Percentiles rank a stretch among this genome's conserved stretches.
phyloP scores from a whole-genome alignment of 1,140 invertebrate genomes.

The Sminthurides bifidus region DNA sequence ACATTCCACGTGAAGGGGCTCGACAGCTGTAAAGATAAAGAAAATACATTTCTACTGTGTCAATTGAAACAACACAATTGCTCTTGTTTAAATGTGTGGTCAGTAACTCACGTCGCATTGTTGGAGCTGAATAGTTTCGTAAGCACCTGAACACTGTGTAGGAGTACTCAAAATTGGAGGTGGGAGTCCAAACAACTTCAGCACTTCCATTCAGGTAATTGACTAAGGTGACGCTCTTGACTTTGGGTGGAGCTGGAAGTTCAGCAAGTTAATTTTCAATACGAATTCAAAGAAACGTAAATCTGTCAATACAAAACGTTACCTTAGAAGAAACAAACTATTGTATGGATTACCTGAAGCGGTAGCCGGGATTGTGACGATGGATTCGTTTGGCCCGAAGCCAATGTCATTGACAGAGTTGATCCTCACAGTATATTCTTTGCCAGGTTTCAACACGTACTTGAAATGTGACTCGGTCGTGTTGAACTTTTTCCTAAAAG shows the following conservation, averaged over 20 bases:
- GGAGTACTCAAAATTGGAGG: slow-evolving; percentile 34
- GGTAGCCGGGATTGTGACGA: slow-evolving; percentile 47
- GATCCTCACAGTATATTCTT: slow-evolving; percentile 43
- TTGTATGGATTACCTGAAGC: slow-evolving; percentile 44
- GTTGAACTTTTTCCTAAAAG: too few species aligned
- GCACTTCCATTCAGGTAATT: slow-evolving; percentile 52
- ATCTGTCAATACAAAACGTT: too few species aligned
- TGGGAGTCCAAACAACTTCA: slow-evolving; percentile 55
- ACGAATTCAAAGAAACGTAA: too few species aligned
- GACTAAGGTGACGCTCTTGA: slow-evolving; percentile 52
- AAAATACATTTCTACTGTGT: slow-evolving; percentile 12
- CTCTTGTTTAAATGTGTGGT: background rate
- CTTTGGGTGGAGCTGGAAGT: slow-evolving; percentile 40
- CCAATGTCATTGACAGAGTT: slow-evolving; percentile 47
- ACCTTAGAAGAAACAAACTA: too few species aligned
- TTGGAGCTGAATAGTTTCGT: slow-evolving; percentile 46
- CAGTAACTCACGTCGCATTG: slow-evolving; percentile 43
- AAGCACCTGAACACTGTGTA: slow-evolving; percentile 66
- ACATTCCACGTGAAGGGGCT: slow-evolving; percentile 48
- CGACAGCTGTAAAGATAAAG: slow-evolving; percentile 37
- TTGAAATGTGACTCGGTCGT: too few species aligned
- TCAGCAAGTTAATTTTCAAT: background rate
- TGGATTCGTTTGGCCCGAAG: slow-evolving; percentile 42
- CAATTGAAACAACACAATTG: background rate
- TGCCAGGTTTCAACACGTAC: slow-evolving; percentile 38